Percentiles rank a stretch among this genome's conserved stretches.
phyloP scores from a whole-genome alignment of 2,113 vertebrate species.

The Epinephelus moara region DNA sequence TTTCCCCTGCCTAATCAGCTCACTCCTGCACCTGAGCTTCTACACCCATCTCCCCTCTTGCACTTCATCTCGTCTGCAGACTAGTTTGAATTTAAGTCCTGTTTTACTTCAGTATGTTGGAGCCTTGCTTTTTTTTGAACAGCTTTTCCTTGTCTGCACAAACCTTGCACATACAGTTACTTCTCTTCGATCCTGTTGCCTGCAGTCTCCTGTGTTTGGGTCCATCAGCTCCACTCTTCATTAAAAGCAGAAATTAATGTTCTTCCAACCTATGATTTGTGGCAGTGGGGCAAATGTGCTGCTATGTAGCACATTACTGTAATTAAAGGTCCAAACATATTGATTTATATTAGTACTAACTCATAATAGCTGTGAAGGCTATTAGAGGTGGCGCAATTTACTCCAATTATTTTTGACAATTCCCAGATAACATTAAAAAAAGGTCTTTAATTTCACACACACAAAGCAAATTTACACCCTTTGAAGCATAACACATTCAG shows the following conservation, averaged over 20 bases:
- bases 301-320: conserved; percentile 17
- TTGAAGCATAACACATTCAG: conserved; percentile 14
- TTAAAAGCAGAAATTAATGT: background rate
- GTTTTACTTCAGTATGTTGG: too few species aligned
- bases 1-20: too few species aligned
- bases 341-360: conserved; percentile 39
- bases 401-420: conserved; percentile 49
- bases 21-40: too few species aligned
- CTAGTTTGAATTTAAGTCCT: too few species aligned
- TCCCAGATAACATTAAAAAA: conserved; percentile 45
- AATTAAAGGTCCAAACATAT: conserved; percentile 37
- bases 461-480: conserved; percentile 20
- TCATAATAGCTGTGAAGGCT: conserved; percentile 4
- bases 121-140: too few species aligned
- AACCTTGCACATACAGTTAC: too few species aligned
- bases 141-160: too few species aligned
- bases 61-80: too few species aligned
- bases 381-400: conserved; percentile 19
- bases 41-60: too few species aligned
- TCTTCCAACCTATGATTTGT: conserved; percentile 11
- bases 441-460: conserved; percentile 43
- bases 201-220: too few species aligned
- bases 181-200: too few species aligned
- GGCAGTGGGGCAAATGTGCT: conserved; percentile 2
- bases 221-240: too few species aligned